Evolutionary conservation across 2,888 invertebrate genomes (phyloP), one percentile per base, ranked within the genome.

Genomic region (Plagodis dolabraria): DNA sequence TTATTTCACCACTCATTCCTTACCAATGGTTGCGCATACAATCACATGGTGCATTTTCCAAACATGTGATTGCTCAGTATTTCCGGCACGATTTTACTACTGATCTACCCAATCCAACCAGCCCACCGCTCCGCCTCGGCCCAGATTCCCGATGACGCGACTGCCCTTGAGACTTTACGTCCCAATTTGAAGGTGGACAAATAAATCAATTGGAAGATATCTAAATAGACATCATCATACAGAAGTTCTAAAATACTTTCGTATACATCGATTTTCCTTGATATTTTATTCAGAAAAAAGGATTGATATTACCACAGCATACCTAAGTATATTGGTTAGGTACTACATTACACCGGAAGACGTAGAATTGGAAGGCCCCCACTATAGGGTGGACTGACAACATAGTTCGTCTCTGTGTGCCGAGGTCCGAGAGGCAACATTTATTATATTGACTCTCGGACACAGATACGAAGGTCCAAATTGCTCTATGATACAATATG

Each of bases 41-140:
- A 46, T 45, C 48, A 48, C 47, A 48, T 49, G 47, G 11, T 47
- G 53, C 48, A 53, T 53, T 60, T 57, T 53, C 49, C 43, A 34
- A 44, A 43, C 43, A 35, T 49, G n/a, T 36, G 53, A 49, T 53
- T 53, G 53, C 47, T 33, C 51, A 12, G 51, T 53, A 49, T 56
- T 53, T 60, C 60, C 60, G 56, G 49, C 60, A 7, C 46, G 46
- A 33, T 56, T 60, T 56, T 60, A 56, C 56, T 49, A 53, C 53
- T 48, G 56, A 22, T 45, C 34, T 49, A 53, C 42, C 36, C 38
- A 33, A 9, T 40, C 5, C 5, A 8, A 10, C 10, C 40, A 9
- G 8, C 5, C 5, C 40, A 10, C 10, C 40, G 12, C 50, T n/a
- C 5, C 11, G 43, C 34, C 22, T 45, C 55, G 60, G 53, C 53